Percentiles rank a stretch among this genome's conserved stretches.
phyloP scores from a whole-genome alignment of 2,113 vertebrate genomes.

The Oreotrochilus melanogaster region DNA sequence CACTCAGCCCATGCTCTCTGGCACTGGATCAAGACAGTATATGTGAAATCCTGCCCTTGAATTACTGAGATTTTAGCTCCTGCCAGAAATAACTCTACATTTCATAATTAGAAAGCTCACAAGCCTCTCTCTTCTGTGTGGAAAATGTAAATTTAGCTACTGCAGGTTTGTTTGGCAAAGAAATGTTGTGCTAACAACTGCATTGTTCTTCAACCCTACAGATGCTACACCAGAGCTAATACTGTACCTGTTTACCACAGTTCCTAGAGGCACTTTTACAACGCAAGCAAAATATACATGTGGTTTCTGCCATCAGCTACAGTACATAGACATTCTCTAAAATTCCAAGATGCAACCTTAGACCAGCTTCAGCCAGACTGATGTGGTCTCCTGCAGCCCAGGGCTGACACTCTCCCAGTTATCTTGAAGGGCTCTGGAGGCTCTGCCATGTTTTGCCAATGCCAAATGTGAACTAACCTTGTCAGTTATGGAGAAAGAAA shows the following conservation, averaged over 20 bases:
- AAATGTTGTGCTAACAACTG: background rate
- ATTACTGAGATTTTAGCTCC: slow-evolving; percentile 19
- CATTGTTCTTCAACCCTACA: background rate
- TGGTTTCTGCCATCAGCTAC: background rate
- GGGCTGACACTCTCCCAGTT: accelerated
- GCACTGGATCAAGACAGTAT: background rate
- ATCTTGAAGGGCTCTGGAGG: background rate
- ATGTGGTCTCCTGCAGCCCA: background rate
- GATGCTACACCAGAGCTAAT: background rate
- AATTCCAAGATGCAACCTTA: background rate
- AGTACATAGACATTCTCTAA: background rate
- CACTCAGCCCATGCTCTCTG: background rate
- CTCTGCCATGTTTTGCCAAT: background rate
- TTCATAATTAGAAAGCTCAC: slow-evolving; percentile 36
- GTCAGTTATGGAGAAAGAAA: background rate
- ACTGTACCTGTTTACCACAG: background rate
- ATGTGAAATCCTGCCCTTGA: slow-evolving; percentile 19
- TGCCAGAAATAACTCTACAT: background rate
- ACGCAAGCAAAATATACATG: background rate
- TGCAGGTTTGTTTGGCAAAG: background rate
- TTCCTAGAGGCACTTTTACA: background rate
- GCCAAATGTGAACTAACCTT: background rate
- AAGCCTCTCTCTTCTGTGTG: background rate
- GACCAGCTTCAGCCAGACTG: background rate
- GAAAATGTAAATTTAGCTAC: background rate